Evolutionary conservation across 1,140 invertebrate genomes (phyloP).

Genomic region (Mesaphorura yosii): DNA sequence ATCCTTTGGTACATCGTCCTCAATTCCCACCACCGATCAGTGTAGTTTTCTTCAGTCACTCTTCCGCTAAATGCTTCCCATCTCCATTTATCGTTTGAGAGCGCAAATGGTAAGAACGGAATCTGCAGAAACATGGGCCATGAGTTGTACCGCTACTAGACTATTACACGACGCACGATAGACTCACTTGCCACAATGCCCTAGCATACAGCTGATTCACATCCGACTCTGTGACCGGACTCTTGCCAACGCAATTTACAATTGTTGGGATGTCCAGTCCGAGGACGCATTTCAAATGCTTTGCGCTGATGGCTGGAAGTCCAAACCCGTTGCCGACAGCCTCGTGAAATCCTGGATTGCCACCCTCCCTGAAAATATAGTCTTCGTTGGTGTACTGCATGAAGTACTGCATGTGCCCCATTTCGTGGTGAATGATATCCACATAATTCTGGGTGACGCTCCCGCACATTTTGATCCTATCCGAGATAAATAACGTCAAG

Average conservation of each 20-base stretch:
- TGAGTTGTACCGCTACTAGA: neutral
- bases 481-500: neutral
- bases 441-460: conserved; percentile 40
- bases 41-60: conserved; percentile 35
- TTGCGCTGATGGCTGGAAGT: conserved; percentile 66
- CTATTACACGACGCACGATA: neutral
- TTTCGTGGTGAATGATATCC: conserved; percentile 43
- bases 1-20: conserved; percentile 38
- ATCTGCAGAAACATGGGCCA: conserved; percentile 32
- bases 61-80: conserved; percentile 39
- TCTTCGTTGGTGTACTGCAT: conserved; percentile 39
- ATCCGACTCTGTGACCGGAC: too few species aligned
- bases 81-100: conserved; percentile 40
- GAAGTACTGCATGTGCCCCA: conserved; percentile 42
- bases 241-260: too few species aligned
- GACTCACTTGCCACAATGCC: too few species aligned
- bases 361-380: conserved; percentile 36
- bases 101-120: conserved; percentile 40
- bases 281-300: conserved; percentile 53
- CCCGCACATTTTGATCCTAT: conserved; percentile 48
- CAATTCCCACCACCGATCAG: conserved; percentile 40
- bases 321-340: conserved; percentile 49
- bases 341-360: conserved; percentile 43
- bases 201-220: too few species aligned
- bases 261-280: conserved; percentile 17